These are phyloP conservation scores for Cephalopterus ornatus DNA, from an alignment of 2,113 vertebrate species.

Conservation along the genomic window DNA sequence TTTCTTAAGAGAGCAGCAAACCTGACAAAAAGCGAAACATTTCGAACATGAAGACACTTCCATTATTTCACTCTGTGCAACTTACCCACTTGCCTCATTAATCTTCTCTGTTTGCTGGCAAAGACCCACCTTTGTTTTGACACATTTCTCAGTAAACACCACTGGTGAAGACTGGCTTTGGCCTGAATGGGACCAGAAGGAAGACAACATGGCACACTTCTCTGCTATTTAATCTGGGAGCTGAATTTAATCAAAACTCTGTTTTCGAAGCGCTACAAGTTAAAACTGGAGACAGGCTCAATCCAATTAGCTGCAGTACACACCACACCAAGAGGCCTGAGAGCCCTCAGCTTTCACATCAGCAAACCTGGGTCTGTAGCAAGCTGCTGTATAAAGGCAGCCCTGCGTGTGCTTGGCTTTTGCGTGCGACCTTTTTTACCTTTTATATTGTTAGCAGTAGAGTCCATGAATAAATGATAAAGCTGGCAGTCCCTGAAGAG, in stretches of 20 bases:
- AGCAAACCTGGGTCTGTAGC: not conserved
- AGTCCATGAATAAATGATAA: not conserved
- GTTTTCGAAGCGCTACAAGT: not conserved
- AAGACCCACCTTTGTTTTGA: not conserved
- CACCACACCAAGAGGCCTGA: not conserved
- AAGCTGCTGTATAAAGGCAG: not conserved
- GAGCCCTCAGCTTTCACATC: not conserved
- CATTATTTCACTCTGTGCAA: not conserved
- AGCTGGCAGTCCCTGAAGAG: not conserved
- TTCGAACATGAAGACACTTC: not conserved
- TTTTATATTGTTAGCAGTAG: not conserved
- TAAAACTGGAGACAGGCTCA: not conserved
- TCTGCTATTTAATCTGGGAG: not conserved
- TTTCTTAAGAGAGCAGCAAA: not conserved
- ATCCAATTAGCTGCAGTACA: not conserved
- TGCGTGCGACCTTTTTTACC: not conserved
- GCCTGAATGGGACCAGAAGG: not conserved
- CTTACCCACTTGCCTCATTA: not conserved
- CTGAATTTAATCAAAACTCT: not conserved
- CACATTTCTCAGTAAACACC: not conserved
- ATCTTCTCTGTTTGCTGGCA: not conserved
- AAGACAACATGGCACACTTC: not conserved
- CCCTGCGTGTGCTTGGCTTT: not conserved
- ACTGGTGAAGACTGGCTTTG: not conserved
- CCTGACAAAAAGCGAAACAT: not conserved